These are phyloP conservation scores for Varanus salvator DNA, from an alignment of 2,113 vertebrate species.

Conservation along the genomic window DNA sequence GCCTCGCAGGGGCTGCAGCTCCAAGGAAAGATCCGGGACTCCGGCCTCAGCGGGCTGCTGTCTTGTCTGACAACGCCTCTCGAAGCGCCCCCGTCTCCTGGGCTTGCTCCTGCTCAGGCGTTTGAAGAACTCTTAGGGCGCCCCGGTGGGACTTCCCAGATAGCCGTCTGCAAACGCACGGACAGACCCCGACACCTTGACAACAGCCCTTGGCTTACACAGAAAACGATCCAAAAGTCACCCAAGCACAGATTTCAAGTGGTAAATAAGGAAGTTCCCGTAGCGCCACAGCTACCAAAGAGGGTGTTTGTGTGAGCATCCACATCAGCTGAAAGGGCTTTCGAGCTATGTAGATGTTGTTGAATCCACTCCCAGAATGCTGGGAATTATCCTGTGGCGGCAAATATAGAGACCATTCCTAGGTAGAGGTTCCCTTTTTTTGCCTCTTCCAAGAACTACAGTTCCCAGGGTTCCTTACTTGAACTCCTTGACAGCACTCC, in stretches of 20 bases:
- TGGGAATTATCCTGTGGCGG: neutral
- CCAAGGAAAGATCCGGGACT: no score
- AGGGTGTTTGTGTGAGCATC: neutral
- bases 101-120: neutral
- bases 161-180: neutral
- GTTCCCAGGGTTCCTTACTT: neutral
- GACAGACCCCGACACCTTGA: neutral
- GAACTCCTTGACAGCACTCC: slow-evolving; percentile 12
- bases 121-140: neutral
- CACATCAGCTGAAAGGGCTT: neutral
- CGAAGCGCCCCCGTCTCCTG: neutral
- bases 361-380: neutral
- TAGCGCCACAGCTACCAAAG: no score
- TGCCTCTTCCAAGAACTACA: neutral
- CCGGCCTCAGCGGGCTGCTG: no score
- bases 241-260: neutral
- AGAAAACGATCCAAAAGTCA: neutral
- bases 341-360: neutral
- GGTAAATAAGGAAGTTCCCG: neutral
- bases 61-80: no score
- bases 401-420: neutral
- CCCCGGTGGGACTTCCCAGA: neutral
- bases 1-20: no score
- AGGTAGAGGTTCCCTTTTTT: neutral
- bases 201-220: neutral